A percentile compares a stretch with the other conserved stretches of the same genome.
Evolutionary conservation across 2,888 invertebrate genomes (phyloP).

Genomic region (Serripes groenlandicus): DNA sequence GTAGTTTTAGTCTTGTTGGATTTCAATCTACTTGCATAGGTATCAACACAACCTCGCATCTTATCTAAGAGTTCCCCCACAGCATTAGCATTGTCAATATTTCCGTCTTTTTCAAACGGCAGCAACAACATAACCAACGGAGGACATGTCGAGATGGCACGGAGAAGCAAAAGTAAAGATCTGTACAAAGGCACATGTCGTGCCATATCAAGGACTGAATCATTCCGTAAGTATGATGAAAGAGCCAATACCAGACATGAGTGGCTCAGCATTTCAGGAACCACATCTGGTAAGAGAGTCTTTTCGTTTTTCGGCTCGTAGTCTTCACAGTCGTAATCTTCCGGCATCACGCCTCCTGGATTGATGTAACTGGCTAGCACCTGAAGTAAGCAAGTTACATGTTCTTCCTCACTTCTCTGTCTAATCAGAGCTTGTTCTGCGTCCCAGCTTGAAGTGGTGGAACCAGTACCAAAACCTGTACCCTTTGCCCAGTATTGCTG

Average conservation of each 20-base stretch:
- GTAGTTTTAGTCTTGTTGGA: slow-evolving; percentile 78
- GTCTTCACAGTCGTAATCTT: slow-evolving; percentile 69
- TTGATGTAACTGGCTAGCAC: slow-evolving; percentile 96
- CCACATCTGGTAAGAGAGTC: slow-evolving; percentile 87
- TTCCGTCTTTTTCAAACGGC: slow-evolving; percentile 87
- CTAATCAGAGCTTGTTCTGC: slow-evolving; percentile 96
- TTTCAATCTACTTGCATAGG: slow-evolving; percentile 90
- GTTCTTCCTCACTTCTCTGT: slow-evolving; percentile 96
- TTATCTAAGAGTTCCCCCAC: slow-evolving; percentile 93
- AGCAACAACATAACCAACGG: slow-evolving; percentile 90
- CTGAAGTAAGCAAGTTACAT: slow-evolving; percentile 93
- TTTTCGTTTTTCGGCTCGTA: slow-evolving; percentile 69
- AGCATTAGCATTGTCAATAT: slow-evolving; percentile 87
- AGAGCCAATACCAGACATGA: slow-evolving; percentile 95
- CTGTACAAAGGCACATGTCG: slow-evolving; percentile 96
- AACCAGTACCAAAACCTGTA: slow-evolving; percentile 98
- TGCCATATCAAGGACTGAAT: slow-evolving; percentile 99
- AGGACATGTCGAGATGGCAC: slow-evolving; percentile 90
- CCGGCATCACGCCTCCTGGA: slow-evolving; percentile 87
- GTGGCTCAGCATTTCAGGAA: slow-evolving; percentile 92
- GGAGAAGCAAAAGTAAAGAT: slow-evolving; percentile 92
- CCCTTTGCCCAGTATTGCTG: slow-evolving; percentile 95
- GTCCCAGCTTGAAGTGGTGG: slow-evolving; percentile 98
- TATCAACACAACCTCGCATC: slow-evolving; percentile 97
- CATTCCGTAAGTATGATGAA: slow-evolving; percentile 96